Conservation (phyloP, 2,113 vertebrate genomes). For the Symphodus melops region DNA sequence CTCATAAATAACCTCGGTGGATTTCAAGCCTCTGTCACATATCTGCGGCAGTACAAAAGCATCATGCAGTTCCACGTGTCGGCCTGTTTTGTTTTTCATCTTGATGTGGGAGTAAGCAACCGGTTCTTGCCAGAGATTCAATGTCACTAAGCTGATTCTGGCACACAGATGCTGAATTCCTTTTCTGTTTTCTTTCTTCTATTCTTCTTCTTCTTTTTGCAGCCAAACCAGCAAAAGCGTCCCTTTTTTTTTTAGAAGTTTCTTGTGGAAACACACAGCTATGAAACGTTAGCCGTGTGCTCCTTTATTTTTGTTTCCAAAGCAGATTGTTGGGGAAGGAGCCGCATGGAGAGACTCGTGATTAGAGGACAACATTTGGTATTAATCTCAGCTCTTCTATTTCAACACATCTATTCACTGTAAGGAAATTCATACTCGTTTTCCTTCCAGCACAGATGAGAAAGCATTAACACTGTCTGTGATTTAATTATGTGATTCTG, state of each 20-base stretch:
- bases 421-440: slow-evolving; percentile 47
- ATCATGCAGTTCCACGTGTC: slow-evolving; percentile 43
- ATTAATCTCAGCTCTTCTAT: slow-evolving; percentile 56
- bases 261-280: slow-evolving; percentile 60
- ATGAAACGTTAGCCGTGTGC: slow-evolving; percentile 49
- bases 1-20: slow-evolving; percentile 56
- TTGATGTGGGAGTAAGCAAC: slow-evolving; percentile 42
- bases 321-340: slow-evolving; percentile 57
- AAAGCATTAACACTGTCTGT: slow-evolving; percentile 47
- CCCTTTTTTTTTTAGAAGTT: slow-evolving; percentile 70
- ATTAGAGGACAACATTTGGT: slow-evolving; percentile 65
- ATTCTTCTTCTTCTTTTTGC: slow-evolving; percentile 35
- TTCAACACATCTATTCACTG: slow-evolving; percentile 48
- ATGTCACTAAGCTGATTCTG: slow-evolving; percentile 68
- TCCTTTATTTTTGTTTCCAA: slow-evolving; percentile 12
- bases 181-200: background rate
- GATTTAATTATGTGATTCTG: slow-evolving; percentile 68
- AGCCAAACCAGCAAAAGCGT: slow-evolving; percentile 47
- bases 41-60: slow-evolving; percentile 46
- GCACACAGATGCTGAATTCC: slow-evolving; percentile 37
- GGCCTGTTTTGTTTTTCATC: slow-evolving; percentile 56
- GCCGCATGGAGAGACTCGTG: slow-evolving; percentile 29
- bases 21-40: slow-evolving; percentile 40
- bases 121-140: slow-evolving; percentile 57
- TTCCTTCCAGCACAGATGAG: slow-evolving; percentile 56